A percentile compares a stretch with the other conserved stretches of the same genome.
These are phyloP conservation scores for Ptychodera flava DNA, from an alignment of 35 echinoderm and acorn worm genomes.

Conservation along the genomic window DNA sequence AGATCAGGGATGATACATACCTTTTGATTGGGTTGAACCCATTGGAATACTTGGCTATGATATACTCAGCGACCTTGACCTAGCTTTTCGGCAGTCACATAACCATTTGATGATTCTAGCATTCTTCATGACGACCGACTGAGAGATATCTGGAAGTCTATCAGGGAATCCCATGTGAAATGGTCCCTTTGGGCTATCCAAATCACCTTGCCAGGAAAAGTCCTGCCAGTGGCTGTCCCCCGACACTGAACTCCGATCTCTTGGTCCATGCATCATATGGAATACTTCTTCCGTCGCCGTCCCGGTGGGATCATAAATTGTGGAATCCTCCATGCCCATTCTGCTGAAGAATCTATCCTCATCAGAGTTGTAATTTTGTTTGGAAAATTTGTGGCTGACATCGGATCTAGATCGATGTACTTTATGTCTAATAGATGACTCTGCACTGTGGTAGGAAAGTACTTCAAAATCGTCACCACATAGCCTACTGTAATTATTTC, in stretches of 20 bases:
- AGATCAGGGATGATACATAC: no score
- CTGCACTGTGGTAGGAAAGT: not conserved
- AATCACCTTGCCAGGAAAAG: not conserved
- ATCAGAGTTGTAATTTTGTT: not conserved
- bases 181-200: not conserved
- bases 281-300: not conserved
- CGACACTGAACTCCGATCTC: not conserved
- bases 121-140: not conserved
- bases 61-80: not conserved
- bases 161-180: not conserved
- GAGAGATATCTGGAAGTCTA: not conserved
- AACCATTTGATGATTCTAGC: not conserved
- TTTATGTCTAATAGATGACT: not conserved
- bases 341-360: not conserved
- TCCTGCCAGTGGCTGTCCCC: not conserved
- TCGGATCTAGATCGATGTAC: not conserved
- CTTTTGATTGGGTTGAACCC: no score
- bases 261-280: not conserved
- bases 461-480: not conserved
- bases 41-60: no score
- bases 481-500: not conserved
- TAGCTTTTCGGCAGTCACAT: not conserved
- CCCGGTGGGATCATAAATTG: not conserved
- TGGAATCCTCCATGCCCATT: not conserved
- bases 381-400: not conserved